Evolutionary conservation across 2,113 vertebrate genomes (phyloP).

Genomic region (Vulpes vulpes): DNA sequence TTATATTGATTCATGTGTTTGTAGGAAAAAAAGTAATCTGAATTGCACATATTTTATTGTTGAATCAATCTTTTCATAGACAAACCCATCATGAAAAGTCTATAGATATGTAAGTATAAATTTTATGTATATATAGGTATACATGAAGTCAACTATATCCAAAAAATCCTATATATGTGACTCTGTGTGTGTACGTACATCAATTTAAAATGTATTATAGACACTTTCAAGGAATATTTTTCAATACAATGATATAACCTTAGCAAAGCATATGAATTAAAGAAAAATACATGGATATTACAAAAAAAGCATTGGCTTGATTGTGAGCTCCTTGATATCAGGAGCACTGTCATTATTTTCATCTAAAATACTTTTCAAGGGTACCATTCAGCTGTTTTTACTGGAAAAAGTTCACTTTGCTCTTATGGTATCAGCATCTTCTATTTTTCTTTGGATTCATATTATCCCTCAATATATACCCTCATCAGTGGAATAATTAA

Average conservation of each 20-base stretch:
- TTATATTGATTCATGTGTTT: constrained; percentile 40
- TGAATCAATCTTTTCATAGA: background rate
- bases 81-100: background rate
- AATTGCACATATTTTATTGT: background rate
- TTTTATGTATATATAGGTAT: background rate
- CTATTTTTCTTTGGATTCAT: background rate
- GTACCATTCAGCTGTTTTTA: background rate
- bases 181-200: background rate
- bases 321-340: background rate
- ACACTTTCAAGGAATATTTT: background rate
- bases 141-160: background rate
- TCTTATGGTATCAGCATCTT: background rate
- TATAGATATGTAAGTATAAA: background rate
- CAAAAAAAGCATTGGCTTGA: background rate
- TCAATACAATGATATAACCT: background rate
- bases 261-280: background rate
- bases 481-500: background rate
- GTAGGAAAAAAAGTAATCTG: constrained; percentile 21
- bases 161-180: background rate
- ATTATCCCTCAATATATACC: background rate
- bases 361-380: background rate
- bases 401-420: background rate
- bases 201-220: background rate
- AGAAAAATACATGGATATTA: background rate
- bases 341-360: background rate